phyloP scores from a whole-genome alignment of 2,113 vertebrate species.

The Pedionomus torquatus region DNA sequence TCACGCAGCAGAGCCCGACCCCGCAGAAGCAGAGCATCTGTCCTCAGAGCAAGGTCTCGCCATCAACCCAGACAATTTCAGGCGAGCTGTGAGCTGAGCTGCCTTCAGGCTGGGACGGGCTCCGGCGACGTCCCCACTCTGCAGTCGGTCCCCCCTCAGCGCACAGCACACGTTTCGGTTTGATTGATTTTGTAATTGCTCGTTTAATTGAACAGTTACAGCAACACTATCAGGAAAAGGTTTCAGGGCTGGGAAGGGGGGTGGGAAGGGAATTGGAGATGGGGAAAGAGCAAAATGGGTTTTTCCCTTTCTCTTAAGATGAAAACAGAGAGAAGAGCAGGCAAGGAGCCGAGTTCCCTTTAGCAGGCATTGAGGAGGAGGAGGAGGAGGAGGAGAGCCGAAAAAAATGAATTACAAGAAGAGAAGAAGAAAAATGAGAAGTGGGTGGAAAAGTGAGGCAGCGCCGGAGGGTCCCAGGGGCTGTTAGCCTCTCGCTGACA shows the following conservation, averaged over 20 bases:
- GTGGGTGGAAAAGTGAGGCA: conserved; percentile 50
- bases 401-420: conserved; percentile 11
- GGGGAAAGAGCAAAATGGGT: conserved; percentile 45
- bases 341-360: background rate
- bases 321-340: background rate
- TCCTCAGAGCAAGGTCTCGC: background rate
- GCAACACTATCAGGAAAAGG: conserved; percentile 58
- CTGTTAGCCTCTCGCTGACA: conserved; percentile 39
- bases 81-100: background rate
- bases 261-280: conserved; percentile 58
- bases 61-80: background rate
- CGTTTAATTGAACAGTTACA: conserved; percentile 61
- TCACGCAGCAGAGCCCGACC: background rate
- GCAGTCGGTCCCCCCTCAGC: background rate
- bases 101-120: conserved; percentile 24
- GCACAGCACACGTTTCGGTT: background rate
- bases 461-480: conserved; percentile 17
- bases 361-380: conserved; percentile 9
- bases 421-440: conserved; percentile 42
- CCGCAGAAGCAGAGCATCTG: background rate
- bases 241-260: conserved; percentile 47
- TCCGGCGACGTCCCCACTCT: background rate
- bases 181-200: conserved; percentile 70
- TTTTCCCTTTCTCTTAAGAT: background rate
- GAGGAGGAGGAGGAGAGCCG: background rate